A percentile compares a stretch with the other conserved stretches of the same genome.
These are phyloP conservation scores for Antechinus stuartii DNA, from an alignment of 2,113 vertebrate species.

Conservation along the genomic window DNA sequence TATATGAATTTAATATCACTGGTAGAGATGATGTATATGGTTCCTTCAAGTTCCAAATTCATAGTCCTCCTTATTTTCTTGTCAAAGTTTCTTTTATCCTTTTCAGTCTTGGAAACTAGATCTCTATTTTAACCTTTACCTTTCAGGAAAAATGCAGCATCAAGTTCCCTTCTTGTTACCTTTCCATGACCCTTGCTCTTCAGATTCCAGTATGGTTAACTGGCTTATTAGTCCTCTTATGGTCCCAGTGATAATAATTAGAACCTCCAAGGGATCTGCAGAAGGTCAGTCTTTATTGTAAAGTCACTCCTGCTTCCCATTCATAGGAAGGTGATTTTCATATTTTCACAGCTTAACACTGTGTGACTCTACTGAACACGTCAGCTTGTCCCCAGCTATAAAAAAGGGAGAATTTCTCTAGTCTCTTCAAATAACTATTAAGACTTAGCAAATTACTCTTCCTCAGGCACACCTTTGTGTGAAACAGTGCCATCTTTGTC, in stretches of 20 bases:
- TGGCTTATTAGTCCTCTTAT: not conserved
- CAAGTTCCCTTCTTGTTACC: not conserved
- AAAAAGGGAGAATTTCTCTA: conserved; percentile 36
- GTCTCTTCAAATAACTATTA: conserved; percentile 59
- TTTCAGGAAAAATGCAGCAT: not conserved
- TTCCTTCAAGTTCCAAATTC: not conserved
- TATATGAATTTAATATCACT: too few relatives aligned
- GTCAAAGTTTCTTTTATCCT: not conserved
- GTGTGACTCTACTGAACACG: conserved; percentile 18
- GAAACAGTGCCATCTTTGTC: conserved; percentile 49
- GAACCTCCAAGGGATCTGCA: not conserved
- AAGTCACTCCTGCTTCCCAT: not conserved
- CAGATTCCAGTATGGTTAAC: not conserved
- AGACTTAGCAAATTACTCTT: conserved; percentile 57
- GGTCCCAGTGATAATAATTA: not conserved
- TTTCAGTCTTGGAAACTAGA: not conserved
- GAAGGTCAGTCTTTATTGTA: not conserved
- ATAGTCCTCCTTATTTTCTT: not conserved
- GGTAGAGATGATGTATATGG: not conserved
- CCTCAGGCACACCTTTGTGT: conserved; percentile 36
- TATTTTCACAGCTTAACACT: not conserved
- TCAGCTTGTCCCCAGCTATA: conserved; percentile 40
- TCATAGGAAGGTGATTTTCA: not conserved
- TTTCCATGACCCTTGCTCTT: not conserved
- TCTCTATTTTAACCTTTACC: not conserved